phyloP scores from a whole-genome alignment of 2,113 vertebrate species.

The Alethe castanea region DNA sequence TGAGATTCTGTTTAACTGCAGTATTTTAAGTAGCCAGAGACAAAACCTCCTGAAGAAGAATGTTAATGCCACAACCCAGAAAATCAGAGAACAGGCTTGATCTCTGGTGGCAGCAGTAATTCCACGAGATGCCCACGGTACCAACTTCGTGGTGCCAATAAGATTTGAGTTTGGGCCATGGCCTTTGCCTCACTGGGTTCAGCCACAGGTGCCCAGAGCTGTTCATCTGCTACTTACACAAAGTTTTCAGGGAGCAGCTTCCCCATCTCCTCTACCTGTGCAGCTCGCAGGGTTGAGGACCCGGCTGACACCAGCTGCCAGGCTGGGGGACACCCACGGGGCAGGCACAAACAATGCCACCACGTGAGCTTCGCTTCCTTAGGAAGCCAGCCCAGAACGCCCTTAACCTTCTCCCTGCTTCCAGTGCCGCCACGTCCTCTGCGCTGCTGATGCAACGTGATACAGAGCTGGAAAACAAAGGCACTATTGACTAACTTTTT shows the following conservation, averaged over 20 bases:
- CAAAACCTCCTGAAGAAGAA: neutral
- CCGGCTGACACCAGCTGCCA: fast-evolving
- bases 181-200: neutral
- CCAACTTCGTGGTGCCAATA: neutral
- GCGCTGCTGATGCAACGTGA: neutral
- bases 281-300: neutral
- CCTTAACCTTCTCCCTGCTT: constrained; percentile 1
- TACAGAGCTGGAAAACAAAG: constrained; percentile 55
- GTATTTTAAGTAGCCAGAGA: neutral
- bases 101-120: neutral
- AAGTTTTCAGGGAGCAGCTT: neutral
- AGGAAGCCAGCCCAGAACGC: neutral
- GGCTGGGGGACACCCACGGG: fast-evolving
- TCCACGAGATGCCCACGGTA: neutral
- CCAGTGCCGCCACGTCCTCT: neutral
- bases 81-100: neutral
- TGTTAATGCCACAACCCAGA: neutral
- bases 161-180: neutral
- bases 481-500: constrained; percentile 45
- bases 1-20: neutral
- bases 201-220: neutral
- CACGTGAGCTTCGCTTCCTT: neutral
- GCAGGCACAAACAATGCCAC: neutral
- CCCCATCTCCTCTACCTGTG: fast-evolving
- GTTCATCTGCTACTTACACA: neutral